Evolutionary conservation across 2,797 vertebrate species (phyloP).

Genomic region (Parauchenoglanis punctatus): DNA sequence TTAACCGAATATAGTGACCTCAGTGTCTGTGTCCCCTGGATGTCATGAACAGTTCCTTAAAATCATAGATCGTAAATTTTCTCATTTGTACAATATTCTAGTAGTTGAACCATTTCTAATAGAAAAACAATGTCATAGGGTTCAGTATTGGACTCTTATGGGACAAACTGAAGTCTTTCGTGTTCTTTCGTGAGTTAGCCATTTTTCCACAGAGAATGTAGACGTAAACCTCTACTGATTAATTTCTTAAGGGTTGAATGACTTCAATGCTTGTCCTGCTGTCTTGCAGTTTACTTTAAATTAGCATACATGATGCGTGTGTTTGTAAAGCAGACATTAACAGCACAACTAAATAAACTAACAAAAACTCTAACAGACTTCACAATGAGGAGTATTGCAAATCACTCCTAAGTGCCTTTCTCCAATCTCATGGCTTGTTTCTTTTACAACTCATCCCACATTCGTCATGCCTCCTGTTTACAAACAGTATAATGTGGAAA

Average conservation of each 20-base stretch:
- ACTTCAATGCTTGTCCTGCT: constrained; percentile 16
- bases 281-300: constrained; percentile 21
- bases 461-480: constrained; percentile 60
- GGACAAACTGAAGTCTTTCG: background rate
- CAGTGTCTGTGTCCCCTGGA: background rate
- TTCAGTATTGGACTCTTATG: background rate
- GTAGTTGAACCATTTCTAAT: background rate
- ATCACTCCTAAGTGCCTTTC: background rate
- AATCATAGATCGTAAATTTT: background rate
- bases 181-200: background rate
- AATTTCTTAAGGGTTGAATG: background rate
- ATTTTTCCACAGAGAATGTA: background rate
- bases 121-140: background rate
- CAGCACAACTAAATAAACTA: constrained; percentile 22
- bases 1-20: background rate
- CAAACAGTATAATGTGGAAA: constrained; percentile 58
- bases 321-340: constrained; percentile 7
- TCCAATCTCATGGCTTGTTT: constrained; percentile 4
- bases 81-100: background rate
- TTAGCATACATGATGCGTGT: constrained; percentile 14
- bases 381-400: background rate
- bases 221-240: background rate
- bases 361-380: background rate
- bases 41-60: background rate
- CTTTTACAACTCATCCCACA: constrained; percentile 25